Evolutionary conservation across 2,888 invertebrate species (phyloP), one percentile per base, ranked within the genome.

Genomic region (Physocephala rufipes): DNA sequence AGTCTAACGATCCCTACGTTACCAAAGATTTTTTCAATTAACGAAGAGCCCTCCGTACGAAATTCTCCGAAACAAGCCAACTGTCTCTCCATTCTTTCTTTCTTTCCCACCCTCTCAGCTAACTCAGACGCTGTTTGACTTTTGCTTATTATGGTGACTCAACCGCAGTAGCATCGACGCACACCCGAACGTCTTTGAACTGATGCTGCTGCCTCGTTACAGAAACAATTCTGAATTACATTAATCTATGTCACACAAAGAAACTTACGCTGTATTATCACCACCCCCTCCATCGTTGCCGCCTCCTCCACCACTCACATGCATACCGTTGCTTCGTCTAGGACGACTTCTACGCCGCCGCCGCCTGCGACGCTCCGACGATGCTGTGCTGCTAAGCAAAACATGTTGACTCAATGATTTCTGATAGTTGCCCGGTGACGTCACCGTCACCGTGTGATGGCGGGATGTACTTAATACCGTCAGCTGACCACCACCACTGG

Each of bases 401-500:
- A 86, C 85, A 78, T 85, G 85, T 68, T 85, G 85, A 73, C 85
- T 86, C 3, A 85, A 78, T 2, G 85, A 85, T 75, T 84, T 85
- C 72, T 79, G 78, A 71, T 79, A 82, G 36, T 76, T 79, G 43
- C 74, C 76, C 65, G 58, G 62, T 53, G 4, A 76, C 58, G 43
- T 74, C 68, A 9, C 64, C 13, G 66, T 30, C 36, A 69, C 47
- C 13, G 62, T 2, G 7, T 67, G 21, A 66, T 13, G 26, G 13
- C 61, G 4, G 69, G 26, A 24, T 67, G 15, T 1, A 19, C 26
- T 21, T 59, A 16, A 7, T 45, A 55, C 51, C 47, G 62, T 58
- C 26, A 68, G n/a, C 2, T 66, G 72, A 51, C 68, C 28, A 63
- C 74, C 76, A 13, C 84, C 85, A 73, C 84, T 84, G 43, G 80